These are phyloP conservation scores for Drosophila falleni DNA, from an alignment of 2,888 invertebrate species.

Conservation along the genomic window DNA sequence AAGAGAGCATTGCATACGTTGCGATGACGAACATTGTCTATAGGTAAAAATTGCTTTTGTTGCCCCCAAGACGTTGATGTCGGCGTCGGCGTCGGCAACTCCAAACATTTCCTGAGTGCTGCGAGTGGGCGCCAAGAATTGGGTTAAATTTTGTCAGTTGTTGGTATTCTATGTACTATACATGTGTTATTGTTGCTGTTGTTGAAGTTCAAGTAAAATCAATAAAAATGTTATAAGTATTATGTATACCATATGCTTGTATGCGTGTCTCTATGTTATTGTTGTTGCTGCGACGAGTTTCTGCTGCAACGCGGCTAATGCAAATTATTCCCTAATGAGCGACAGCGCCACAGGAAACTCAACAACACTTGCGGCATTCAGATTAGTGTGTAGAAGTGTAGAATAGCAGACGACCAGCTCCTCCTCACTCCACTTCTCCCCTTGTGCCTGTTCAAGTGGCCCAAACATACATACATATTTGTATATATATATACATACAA, in stretches of 20 bases:
- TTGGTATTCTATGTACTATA: conserved; percentile 4
- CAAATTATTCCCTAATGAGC: conserved; percentile 76
- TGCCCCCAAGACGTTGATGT: conserved; percentile 1
- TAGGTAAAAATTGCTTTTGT: conserved; percentile 54
- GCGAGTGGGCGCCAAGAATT: conserved; percentile 65
- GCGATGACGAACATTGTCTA: conserved; percentile 51
- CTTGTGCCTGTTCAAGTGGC: conserved; percentile 67
- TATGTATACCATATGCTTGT: conserved; percentile 4
- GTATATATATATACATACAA: neutral
- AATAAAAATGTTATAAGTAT: conserved; percentile 45
- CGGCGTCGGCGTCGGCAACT: conserved; percentile 38
- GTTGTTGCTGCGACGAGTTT: conserved; percentile 19
- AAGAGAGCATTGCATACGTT: conserved; percentile 8
- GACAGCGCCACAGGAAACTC: conserved; percentile 70
- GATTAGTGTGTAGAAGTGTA: conserved; percentile 57
- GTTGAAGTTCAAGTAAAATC: conserved; percentile 72
- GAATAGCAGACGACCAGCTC: conserved; percentile 31
- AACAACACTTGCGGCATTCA: conserved; percentile 77
- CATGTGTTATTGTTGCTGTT: conserved; percentile 13
- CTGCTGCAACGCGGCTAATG: conserved; percentile 53
- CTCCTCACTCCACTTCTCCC: conserved; percentile 8
- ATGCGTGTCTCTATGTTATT: neutral
- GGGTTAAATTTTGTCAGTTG: conserved; percentile 60
- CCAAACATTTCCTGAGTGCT: conserved; percentile 56
- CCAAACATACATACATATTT: conserved; percentile 29